Conservation (phyloP, 2,797 vertebrate genomes). For the Sphenodon punctatus region DNA sequence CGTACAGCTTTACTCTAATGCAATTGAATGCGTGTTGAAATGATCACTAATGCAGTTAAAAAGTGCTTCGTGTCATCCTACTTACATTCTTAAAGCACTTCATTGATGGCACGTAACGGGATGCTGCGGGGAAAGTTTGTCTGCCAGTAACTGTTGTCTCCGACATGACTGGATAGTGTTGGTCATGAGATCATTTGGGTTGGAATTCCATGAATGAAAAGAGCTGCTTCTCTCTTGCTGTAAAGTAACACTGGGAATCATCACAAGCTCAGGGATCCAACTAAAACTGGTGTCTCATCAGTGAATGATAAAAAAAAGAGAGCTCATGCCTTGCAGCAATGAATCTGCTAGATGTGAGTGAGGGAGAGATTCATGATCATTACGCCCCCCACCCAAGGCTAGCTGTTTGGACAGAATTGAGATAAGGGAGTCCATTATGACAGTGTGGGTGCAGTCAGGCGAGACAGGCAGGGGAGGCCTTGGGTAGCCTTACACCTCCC, state of each 20-base stretch:
- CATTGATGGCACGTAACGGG: constrained; percentile 37
- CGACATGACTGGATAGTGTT: constrained; percentile 28
- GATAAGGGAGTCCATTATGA: too few species aligned
- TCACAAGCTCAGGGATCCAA: constrained; percentile 67
- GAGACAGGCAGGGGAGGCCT: too few species aligned
- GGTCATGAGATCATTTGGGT: constrained; percentile 63
- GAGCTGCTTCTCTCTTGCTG: constrained; percentile 66
- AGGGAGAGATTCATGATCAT: too few species aligned
- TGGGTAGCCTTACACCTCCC: too few species aligned
- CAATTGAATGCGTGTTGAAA: constrained; percentile 34
- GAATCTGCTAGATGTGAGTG: constrained; percentile 56
- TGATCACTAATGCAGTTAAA: constrained; percentile 52
- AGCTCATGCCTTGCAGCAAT: constrained; percentile 47
- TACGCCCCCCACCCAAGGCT: too few species aligned
- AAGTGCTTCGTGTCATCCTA: constrained; percentile 40
- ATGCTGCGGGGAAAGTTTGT: constrained; percentile 55
- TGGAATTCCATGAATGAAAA: constrained; percentile 48
- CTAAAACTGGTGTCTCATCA: constrained; percentile 64
- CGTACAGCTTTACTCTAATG: constrained; percentile 56
- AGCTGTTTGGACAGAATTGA: too few species aligned
- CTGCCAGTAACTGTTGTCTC: constrained; percentile 53
- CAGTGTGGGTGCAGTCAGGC: too few species aligned
- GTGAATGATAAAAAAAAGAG: constrained; percentile 63
- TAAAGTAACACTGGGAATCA: constrained; percentile 68
- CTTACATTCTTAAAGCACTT: constrained; percentile 41